These are phyloP conservation scores for Calliphora vicina DNA, from an alignment of 1,140 invertebrate species.

Conservation along the genomic window DNA sequence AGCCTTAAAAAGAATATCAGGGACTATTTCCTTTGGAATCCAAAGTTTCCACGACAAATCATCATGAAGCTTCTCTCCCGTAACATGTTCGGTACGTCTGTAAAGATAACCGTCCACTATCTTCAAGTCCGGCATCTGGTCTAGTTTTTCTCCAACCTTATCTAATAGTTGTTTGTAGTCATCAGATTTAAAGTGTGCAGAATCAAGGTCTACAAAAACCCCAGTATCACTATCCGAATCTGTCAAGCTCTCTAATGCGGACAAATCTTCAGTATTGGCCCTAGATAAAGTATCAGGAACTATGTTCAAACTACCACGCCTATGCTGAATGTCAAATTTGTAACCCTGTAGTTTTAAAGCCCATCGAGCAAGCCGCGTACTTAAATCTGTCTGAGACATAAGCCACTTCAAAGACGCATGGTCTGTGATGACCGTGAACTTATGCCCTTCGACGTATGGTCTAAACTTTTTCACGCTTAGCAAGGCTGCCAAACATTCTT, in stretches of 20 bases:
- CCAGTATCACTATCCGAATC: neutral
- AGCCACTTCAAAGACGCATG: constrained; percentile 47
- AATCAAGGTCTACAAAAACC: too few species aligned
- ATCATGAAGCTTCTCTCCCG: neutral
- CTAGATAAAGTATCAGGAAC: constrained; percentile 49
- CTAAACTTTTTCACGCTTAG: constrained; percentile 62
- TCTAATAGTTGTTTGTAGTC: too few species aligned
- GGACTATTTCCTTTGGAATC: constrained; percentile 19
- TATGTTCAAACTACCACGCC: constrained; percentile 47
- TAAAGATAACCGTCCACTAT: constrained; percentile 19
- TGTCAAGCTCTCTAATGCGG: neutral
- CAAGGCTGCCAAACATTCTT: constrained; percentile 64
- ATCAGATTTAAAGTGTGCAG: too few species aligned
- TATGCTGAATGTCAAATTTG: constrained; percentile 51
- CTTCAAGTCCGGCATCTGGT: constrained; percentile 19
- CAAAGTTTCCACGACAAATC: constrained; percentile 25
- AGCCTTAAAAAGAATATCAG: neutral
- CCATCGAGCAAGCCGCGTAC: constrained; percentile 47
- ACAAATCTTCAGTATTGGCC: neutral
- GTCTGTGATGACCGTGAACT: constrained; percentile 58
- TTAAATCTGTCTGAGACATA: constrained; percentile 24
- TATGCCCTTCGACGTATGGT: constrained; percentile 58
- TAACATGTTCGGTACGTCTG: constrained; percentile 3
- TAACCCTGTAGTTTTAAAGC: constrained; percentile 46
- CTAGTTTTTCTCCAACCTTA: too few species aligned